Evolutionary conservation across 2,888 invertebrate species (phyloP), one percentile per base, ranked within the genome.

Genomic region (Drosophila vallismaia): DNA sequence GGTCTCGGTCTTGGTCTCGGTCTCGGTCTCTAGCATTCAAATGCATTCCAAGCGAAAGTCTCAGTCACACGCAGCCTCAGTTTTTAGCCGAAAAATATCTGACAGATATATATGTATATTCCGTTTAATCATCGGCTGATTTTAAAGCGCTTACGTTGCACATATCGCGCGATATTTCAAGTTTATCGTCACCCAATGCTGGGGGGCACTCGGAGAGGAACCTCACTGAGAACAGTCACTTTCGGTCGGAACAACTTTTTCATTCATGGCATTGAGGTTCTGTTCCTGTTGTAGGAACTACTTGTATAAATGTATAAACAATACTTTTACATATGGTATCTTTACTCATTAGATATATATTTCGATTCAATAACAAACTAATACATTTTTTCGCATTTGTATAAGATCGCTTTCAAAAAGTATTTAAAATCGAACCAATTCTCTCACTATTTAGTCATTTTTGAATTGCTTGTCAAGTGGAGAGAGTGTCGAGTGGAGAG

Each of bases 251-350:
- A 14, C 64, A 52, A 52, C 73, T 53, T 60, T 78, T 77, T 73
- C 87, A 86, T 81, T 86, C 81, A 81, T 84, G 78, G 75, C 81
- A 80, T 80, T 84, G 68, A 77, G 71, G 10, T 40, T 53, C 40
- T 45, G 50, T 51, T 64, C 31, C 19, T 19, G 19, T 19, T 19
- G 19, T 19, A 19, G 19, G 2, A 19, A 19, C 19, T 19, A 19
- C n/a, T n/a, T n/a, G n/a, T n/a, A n/a, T 2, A 19, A 19, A 19
- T 19, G 19, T 19, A 19, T 19, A 19, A 19, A 19, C 19, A 19
- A 19, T 19, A 19, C 19, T 19, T 19, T 19, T 19, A 19, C 19
- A 19, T 19, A 19, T 19, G 2, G 19, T 19, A 19, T 19, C 2
- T 19, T 19, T 19, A 19, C 19, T 19, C 19, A 19, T 19, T 2